phyloP scores from a whole-genome alignment of 2,797 vertebrate genomes.

The Uromys caudimaculatus region DNA sequence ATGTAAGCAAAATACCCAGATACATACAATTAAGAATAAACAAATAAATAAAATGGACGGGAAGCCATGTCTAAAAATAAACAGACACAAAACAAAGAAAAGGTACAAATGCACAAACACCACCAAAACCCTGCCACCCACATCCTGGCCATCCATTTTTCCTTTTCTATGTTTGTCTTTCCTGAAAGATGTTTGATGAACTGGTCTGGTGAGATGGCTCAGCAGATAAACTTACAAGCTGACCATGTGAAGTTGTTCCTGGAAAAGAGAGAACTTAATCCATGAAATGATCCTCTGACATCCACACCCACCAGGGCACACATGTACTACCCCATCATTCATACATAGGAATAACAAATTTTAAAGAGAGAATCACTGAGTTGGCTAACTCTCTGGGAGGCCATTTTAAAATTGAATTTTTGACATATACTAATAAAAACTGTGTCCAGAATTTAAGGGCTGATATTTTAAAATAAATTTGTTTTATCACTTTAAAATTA shows the following conservation, averaged over 20 bases:
- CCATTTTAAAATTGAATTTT: neutral
- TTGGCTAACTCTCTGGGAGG: neutral
- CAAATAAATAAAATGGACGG: neutral
- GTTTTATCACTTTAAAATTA: constrained; percentile 36
- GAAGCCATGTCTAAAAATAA: neutral
- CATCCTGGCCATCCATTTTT: neutral
- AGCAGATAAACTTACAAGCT: neutral
- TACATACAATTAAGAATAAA: neutral
- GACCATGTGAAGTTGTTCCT: neutral
- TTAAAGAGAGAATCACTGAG: neutral
- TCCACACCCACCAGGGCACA: neutral
- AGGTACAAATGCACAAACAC: neutral
- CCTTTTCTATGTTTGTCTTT: neutral
- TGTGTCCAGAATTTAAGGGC: constrained; percentile 24
- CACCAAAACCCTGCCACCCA: neutral
- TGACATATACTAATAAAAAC: neutral
- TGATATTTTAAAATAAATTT: constrained; percentile 42
- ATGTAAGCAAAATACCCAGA: neutral
- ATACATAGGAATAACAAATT: neutral
- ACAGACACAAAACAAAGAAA: neutral
- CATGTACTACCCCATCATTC: neutral
- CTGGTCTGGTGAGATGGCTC: neutral
- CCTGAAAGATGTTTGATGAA: neutral
- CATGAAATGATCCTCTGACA: neutral
- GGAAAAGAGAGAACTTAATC: neutral